A percentile compares a stretch with the other conserved stretches of the same genome.
phyloP scores from a whole-genome alignment of 2,888 invertebrate genomes.

The Lasioglossum figueresi region DNA sequence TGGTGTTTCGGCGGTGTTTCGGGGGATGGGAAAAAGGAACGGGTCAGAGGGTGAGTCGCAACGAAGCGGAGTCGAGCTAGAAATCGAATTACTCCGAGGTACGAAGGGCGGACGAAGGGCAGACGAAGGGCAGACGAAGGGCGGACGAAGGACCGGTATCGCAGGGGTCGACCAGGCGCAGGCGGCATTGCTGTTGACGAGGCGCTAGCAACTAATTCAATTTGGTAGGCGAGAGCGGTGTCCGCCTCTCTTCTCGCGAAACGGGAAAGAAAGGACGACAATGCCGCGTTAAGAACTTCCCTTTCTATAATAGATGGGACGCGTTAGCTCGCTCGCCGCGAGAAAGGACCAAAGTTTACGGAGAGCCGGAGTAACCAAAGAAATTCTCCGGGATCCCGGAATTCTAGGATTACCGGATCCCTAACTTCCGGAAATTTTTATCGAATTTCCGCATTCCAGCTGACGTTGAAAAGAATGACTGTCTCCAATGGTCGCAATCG shows the following conservation, averaged over 20 bases:
- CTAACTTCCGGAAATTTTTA: neutral
- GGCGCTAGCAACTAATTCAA: conserved; percentile 55
- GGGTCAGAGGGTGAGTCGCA: neutral
- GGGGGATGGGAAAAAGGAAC: neutral
- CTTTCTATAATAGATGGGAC: conserved; percentile 30
- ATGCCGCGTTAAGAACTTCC: conserved; percentile 59
- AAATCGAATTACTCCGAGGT: conserved; percentile 61
- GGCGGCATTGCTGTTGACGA: neutral
- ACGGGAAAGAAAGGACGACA: conserved; percentile 56
- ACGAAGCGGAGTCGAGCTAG: neutral
- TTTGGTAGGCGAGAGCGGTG: conserved; percentile 45
- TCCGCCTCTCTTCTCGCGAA: conserved; percentile 14
- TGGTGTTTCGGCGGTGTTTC: neutral
- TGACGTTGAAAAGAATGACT: neutral
- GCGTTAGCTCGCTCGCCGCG: conserved; percentile 46
- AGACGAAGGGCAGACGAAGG: neutral
- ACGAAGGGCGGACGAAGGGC: neutral
- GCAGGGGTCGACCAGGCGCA: conserved; percentile 30
- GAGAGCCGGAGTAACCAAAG: conserved; percentile 24
- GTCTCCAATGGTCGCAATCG: neutral
- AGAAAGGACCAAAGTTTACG: conserved; percentile 24
- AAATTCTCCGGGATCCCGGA: neutral
- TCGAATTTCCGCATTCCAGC: neutral
- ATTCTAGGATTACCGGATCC: neutral
- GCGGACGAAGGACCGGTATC: conserved; percentile 12